Evolutionary conservation across 2,113 vertebrate genomes (phyloP), one percentile per base, ranked within the genome.

Genomic region (Nothoprocta pentlandii): DNA sequence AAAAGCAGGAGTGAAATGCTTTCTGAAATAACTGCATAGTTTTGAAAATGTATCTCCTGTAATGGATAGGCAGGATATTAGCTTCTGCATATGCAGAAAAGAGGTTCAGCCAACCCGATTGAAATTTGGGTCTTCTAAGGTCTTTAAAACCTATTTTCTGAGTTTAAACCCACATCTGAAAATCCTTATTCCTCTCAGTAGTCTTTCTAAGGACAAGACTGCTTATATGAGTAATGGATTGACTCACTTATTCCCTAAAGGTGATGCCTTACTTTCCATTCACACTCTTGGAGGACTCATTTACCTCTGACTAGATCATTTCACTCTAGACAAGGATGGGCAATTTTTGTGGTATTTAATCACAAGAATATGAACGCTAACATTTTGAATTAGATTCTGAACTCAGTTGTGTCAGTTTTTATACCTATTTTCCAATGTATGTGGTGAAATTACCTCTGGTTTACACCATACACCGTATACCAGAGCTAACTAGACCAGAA

Each of bases 221-320:
- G 77, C 9, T 61, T 69, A 74, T 62, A 41, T 89, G 85, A 90
- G 62, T 91, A 82, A 92, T 49, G 25, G 44, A 34, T 21, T 84
- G 84, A 96, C 66, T 93, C 83, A 86, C 41, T 66, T 90, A 41
- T 64, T 87, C 66, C 54, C 74, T 87, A 15, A 84, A 90, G 70
- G 77, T 84, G 70, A 93, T 30, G 66, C 39, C 20, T 58, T 67
- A 32, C 23, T 94, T 96, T 80, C 77, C 77, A 36, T 71, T 93
- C 0, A 0, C 14, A 4, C 23, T 39, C 46, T 9, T 1, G 7
- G 69, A 86, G 62, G 69, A 75, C 84, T 93, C 2, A 1, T 46
- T 94, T 70, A 42, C 39, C 30, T 54, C 85, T 68, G 69, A 59
- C 22, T 46, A 41, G 32, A 49, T 47, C 47, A 30, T 47, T 47